Percentiles rank a stretch among this genome's conserved stretches.
Conservation (phyloP, 2,888 invertebrate genomes). For the Ischnura elegans region DNA sequence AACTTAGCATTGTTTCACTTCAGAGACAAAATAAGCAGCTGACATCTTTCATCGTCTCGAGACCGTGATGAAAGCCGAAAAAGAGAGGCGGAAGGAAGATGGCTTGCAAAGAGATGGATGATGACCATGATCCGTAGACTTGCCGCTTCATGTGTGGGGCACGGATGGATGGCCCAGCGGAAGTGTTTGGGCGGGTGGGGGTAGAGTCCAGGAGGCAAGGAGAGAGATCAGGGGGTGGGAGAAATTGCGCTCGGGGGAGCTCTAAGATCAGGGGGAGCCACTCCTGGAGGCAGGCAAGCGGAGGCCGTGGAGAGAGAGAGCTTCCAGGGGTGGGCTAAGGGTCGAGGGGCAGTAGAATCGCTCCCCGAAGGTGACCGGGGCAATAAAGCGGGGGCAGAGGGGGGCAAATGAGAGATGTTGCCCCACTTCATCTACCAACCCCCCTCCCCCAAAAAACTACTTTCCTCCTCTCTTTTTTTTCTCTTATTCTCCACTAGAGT, state of each 20-base stretch:
- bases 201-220: not conserved
- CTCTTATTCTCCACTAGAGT: too few species aligned
- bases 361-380: slow-evolving; percentile 7
- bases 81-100: not conserved
- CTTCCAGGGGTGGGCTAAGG: not conserved
- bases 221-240: not conserved
- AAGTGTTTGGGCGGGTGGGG: not conserved
- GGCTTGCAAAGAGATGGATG: not conserved
- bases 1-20: too few species aligned
- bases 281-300: not conserved
- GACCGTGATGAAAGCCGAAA: not conserved
- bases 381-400: slow-evolving; percentile 16
- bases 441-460: not conserved
- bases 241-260: slow-evolving; percentile 13
- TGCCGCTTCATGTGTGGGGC: not conserved
- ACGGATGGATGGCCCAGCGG: not conserved
- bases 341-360: not conserved
- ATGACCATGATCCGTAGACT: not conserved
- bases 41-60: not conserved
- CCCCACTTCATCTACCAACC: not conserved
- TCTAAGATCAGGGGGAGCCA: not conserved
- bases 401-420: slow-evolving; percentile 6
- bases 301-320: not conserved
- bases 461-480: not conserved
- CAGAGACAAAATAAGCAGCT: too few species aligned